Conservation (phyloP, 2,113 vertebrate species). For the Noturus placidus region DNA sequence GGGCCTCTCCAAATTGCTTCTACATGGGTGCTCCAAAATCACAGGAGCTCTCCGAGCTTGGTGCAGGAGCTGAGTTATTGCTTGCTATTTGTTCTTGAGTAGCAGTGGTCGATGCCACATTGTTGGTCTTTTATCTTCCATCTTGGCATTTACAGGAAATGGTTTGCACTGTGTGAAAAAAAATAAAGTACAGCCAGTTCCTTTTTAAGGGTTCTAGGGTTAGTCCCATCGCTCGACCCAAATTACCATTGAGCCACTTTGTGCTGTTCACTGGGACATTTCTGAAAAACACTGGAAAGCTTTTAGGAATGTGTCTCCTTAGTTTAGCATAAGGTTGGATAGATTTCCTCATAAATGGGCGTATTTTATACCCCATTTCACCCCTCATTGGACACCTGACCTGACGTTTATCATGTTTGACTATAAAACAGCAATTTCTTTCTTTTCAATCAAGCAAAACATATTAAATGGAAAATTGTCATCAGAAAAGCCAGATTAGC, state of each 20-base stretch:
- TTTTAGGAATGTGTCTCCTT: constrained; percentile 44
- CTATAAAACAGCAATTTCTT: neutral
- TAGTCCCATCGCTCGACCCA: constrained; percentile 14
- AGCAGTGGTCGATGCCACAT: neutral
- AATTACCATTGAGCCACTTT: constrained; percentile 21
- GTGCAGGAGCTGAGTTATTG: constrained; percentile 45
- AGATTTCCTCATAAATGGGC: constrained; percentile 19
- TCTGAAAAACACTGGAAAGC: constrained; percentile 33
- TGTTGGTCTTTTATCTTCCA: constrained; percentile 38
- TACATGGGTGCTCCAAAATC: constrained; percentile 48
- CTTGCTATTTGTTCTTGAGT: constrained; percentile 29
- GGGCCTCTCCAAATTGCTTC: constrained; percentile 54
- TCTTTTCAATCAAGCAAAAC: neutral
- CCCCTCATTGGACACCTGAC: neutral
- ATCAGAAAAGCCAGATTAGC: neutral
- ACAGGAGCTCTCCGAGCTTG: constrained; percentile 28
- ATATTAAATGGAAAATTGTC: neutral
- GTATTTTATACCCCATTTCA: constrained; percentile 17
- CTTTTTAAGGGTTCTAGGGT: neutral
- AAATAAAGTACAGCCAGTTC: neutral
- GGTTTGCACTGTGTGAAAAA: neutral
- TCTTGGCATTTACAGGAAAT: constrained; percentile 26
- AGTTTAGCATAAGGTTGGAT: constrained; percentile 39
- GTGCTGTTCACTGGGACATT: constrained; percentile 30
- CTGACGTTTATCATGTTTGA: neutral